Percentiles rank a stretch among this genome's conserved stretches.
Conservation (phyloP, 2,113 vertebrate species). For the Tenrec ecaudatus region DNA sequence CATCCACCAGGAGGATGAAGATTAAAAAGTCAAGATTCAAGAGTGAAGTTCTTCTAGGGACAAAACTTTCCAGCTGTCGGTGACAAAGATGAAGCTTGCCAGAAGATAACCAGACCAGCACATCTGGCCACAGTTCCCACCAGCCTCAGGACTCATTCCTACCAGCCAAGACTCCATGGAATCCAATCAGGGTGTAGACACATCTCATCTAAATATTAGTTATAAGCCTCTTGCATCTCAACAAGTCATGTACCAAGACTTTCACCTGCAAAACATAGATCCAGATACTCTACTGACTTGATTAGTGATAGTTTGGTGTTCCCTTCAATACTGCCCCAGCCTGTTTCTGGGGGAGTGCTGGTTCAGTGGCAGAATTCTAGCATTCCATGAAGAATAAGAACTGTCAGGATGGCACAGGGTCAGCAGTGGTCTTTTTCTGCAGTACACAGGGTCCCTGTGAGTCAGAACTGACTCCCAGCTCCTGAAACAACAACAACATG, state of each 20-base stretch:
- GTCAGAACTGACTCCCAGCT: too few species aligned
- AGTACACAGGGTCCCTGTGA: too few species aligned
- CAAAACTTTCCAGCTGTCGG: constrained; percentile 54
- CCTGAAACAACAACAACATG: neutral
- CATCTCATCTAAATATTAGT: constrained; percentile 42
- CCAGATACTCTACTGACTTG: accelerated
- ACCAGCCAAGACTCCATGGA: neutral
- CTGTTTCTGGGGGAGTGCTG: too few species aligned
- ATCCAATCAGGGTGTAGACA: neutral
- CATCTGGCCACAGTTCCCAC: neutral
- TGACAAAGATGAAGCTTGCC: neutral
- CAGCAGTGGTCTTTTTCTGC: too few species aligned
- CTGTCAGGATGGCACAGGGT: too few species aligned
- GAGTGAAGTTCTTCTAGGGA: constrained; percentile 30
- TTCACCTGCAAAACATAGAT: neutral
- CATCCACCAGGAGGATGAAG: constrained; percentile 17
- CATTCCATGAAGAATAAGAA: too few species aligned
- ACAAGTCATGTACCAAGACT: neutral
- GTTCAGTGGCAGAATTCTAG: too few species aligned
- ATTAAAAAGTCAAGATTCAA: constrained; percentile 63
- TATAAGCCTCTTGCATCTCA: neutral
- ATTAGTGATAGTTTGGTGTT: accelerated
- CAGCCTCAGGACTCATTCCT: neutral
- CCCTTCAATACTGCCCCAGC: too few species aligned
- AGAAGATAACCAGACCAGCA: neutral